Percentiles rank a stretch among this genome's conserved stretches.
phyloP scores from a whole-genome alignment of 2,888 invertebrate genomes.

The Ennomos quercinarius region DNA sequence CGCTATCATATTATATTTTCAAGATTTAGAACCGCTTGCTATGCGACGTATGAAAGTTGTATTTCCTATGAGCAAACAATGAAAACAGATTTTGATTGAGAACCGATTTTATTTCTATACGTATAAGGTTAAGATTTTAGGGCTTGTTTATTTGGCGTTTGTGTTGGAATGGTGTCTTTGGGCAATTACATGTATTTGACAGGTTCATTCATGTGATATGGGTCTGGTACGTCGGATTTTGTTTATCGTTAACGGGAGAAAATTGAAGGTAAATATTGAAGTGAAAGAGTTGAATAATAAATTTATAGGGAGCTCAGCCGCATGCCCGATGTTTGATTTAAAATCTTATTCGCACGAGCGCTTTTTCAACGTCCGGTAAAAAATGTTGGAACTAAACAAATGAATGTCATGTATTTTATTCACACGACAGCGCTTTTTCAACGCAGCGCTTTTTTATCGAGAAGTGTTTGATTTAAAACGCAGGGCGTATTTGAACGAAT shows the following conservation, averaged over 20 bases:
- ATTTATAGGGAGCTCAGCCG: too few species aligned
- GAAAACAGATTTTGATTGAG: background rate
- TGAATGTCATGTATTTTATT: too few species aligned
- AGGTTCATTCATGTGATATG: conserved; percentile 40
- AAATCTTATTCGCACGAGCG: too few species aligned
- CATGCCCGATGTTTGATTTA: too few species aligned
- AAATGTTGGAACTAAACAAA: too few species aligned
- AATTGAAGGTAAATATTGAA: background rate
- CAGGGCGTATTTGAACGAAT: too few species aligned
- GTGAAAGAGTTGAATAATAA: too few species aligned
- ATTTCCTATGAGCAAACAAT: conserved; percentile 28
- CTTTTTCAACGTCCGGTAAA: too few species aligned
- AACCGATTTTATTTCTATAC: conserved; percentile 1
- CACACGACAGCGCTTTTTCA: too few species aligned
- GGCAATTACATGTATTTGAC: conserved; percentile 34
- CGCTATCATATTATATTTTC: conserved; percentile 12
- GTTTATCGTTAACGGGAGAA: conserved; percentile 14
- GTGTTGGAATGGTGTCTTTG: conserved; percentile 34
- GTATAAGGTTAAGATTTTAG: conserved; percentile 11
- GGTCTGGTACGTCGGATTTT: conserved; percentile 26
- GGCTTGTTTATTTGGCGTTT: conserved; percentile 24
- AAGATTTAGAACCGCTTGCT: conserved; percentile 13
- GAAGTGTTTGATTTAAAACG: too few species aligned
- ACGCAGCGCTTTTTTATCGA: too few species aligned
- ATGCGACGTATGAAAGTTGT: conserved; percentile 24